These are phyloP conservation scores for Notamacropus eugenii DNA, from an alignment of 2,797 vertebrate species.

Conservation along the genomic window DNA sequence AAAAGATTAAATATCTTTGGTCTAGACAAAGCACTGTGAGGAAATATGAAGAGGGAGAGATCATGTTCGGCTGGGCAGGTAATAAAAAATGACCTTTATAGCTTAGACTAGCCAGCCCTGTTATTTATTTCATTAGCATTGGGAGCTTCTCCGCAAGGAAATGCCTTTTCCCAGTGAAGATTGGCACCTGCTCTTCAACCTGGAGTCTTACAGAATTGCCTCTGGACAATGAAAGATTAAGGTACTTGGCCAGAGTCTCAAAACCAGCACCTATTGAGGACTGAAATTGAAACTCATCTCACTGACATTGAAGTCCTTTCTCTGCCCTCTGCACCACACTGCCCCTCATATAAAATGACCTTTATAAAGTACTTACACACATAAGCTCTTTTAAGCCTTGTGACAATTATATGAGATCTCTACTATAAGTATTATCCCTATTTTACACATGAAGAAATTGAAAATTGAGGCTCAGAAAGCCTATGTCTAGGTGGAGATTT, in stretches of 20 bases:
- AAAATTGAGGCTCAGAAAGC: neutral
- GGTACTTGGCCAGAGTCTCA: neutral
- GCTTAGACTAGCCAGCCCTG: neutral
- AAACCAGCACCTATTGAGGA: neutral
- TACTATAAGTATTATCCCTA: neutral
- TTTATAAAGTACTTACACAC: neutral
- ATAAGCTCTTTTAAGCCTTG: neutral
- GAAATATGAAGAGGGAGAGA: neutral
- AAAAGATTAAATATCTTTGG: neutral
- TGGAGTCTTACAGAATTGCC: neutral
- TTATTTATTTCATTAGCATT: neutral
- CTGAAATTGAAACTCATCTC: neutral
- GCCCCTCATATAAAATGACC: neutral
- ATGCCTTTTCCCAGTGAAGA: neutral
- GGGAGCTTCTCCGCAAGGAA: neutral
- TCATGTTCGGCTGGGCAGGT: neutral
- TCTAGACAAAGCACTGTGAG: neutral
- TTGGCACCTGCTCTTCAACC: neutral
- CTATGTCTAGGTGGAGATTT: neutral
- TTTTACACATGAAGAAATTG: neutral
- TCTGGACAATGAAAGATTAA: neutral
- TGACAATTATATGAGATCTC: neutral
- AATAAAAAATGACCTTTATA: neutral
- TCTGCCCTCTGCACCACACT: neutral
- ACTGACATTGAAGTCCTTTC: neutral